These are phyloP conservation scores for Phataginus tricuspis DNA, from an alignment of 2,797 vertebrate genomes.

Conservation along the genomic window DNA sequence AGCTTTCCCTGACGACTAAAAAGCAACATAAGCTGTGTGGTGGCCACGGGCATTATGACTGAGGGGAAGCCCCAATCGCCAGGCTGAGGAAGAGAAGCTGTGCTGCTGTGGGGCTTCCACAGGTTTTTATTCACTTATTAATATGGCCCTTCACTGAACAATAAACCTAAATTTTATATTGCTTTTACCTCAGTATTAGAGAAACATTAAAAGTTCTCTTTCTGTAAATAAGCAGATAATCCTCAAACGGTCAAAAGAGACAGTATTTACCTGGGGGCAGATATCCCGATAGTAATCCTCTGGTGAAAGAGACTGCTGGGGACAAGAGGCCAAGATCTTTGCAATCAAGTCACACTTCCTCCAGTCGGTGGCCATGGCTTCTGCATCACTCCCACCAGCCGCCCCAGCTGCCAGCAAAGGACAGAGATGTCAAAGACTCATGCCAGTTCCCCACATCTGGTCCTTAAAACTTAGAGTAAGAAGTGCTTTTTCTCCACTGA, in stretches of 20 bases:
- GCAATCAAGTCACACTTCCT: slow-evolving; percentile 93
- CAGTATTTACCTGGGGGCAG: slow-evolving; percentile 92
- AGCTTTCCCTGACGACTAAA: slow-evolving; percentile 98
- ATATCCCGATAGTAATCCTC: slow-evolving; percentile 91
- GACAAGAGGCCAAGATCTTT: slow-evolving; percentile 93
- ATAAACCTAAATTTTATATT: neutral
- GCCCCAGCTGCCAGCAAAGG: slow-evolving; percentile 75
- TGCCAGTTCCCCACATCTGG: neutral
- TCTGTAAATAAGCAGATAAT: neutral
- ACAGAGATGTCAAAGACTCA: slow-evolving; percentile 50
- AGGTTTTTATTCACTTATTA: slow-evolving; percentile 16
- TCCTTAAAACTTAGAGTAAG: neutral
- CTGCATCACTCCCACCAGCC: slow-evolving; percentile 85
- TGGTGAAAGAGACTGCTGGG: slow-evolving; percentile 92
- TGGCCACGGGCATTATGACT: neutral
- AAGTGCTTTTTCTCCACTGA: neutral
- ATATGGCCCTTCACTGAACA: neutral
- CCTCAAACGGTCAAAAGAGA: neutral
- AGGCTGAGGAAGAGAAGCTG: neutral
- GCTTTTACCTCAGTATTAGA: neutral
- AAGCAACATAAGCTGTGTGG: slow-evolving; percentile 95
- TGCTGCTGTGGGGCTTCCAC: neutral
- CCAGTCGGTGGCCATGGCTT: slow-evolving; percentile 92
- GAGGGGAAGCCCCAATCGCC: neutral
- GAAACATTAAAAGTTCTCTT: neutral